Evolutionary conservation across 2,888 invertebrate species (phyloP).

Genomic region (Nysson spinosus): DNA sequence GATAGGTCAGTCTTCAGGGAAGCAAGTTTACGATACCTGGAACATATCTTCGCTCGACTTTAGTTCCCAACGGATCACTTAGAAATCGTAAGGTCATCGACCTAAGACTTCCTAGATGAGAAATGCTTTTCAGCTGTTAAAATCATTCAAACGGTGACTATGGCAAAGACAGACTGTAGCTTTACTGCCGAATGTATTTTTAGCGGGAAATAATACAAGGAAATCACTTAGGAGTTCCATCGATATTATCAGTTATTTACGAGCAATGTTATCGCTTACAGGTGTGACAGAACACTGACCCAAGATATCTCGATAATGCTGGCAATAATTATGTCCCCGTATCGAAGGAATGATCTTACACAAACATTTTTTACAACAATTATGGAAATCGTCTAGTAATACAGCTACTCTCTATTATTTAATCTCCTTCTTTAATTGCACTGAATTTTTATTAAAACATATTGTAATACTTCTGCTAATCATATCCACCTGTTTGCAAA

Average conservation of each 20-base stretch:
- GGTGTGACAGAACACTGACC: neutral
- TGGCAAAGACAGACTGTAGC: constrained; percentile 24
- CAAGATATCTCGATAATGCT: too few relatives aligned
- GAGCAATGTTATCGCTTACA: neutral
- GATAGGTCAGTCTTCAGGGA: constrained; percentile 40
- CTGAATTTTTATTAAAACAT: too few relatives aligned
- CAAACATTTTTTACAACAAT: too few relatives aligned
- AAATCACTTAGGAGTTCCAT: constrained; percentile 9
- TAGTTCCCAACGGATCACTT: constrained; percentile 25
- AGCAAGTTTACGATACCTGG: constrained; percentile 45
- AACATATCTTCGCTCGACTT: constrained; percentile 25
- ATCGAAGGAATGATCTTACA: too few relatives aligned
- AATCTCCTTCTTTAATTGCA: too few relatives aligned
- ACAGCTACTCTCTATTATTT: too few relatives aligned
- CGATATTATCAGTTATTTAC: constrained; percentile 26
- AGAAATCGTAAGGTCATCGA: constrained; percentile 45
- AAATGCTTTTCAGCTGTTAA: constrained; percentile 61
- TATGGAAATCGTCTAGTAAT: too few relatives aligned
- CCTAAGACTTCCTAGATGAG: constrained; percentile 50
- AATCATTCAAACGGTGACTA: constrained; percentile 54
- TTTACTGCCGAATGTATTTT: constrained; percentile 36
- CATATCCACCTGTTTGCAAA: too few relatives aligned
- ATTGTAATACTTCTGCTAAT: too few relatives aligned
- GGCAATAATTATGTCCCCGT: too few relatives aligned
- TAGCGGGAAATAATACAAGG: constrained; percentile 29